Conservation (phyloP, 1,140 invertebrate species). For the Saccostrea echinata region DNA sequence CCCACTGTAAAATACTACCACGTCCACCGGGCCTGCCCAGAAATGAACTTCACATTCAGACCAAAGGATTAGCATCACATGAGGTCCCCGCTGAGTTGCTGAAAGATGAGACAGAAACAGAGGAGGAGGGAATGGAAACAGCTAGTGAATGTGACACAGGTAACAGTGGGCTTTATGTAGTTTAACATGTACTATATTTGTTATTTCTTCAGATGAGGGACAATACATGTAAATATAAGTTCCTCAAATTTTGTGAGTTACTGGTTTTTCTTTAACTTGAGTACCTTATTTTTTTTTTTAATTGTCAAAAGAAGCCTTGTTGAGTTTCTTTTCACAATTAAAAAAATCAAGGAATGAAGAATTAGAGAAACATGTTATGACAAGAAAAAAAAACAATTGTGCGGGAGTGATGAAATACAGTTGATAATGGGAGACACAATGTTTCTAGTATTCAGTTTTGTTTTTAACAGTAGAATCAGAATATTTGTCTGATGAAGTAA, state of each 20-base stretch:
- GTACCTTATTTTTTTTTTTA: no score
- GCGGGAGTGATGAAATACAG: neutral
- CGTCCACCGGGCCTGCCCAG: slow-evolving; percentile 42
- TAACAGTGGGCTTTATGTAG: neutral
- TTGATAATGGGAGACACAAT: neutral
- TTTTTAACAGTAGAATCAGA: slow-evolving; percentile 51
- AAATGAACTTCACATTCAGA: slow-evolving; percentile 37
- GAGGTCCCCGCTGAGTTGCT: neutral
- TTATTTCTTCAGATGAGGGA: no score
- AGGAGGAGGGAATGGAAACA: slow-evolving; percentile 42
- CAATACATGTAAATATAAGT: no score
- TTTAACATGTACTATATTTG: no score
- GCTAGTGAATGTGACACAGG: slow-evolving; percentile 53
- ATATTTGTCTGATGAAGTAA: slow-evolving; percentile 56
- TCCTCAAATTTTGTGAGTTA: no score
- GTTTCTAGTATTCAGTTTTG: neutral
- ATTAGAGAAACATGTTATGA: no score
- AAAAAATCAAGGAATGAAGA: no score
- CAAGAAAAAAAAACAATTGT: no score
- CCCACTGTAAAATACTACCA: slow-evolving; percentile 51
- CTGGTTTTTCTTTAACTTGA: no score
- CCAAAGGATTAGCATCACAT: neutral
- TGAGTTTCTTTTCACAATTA: no score
- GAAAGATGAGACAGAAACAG: neutral
- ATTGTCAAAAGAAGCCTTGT: no score